These are phyloP conservation scores for Astropecten irregularis DNA, from an alignment of 53 echinoderm and acorn worm species.

Conservation along the genomic window DNA sequence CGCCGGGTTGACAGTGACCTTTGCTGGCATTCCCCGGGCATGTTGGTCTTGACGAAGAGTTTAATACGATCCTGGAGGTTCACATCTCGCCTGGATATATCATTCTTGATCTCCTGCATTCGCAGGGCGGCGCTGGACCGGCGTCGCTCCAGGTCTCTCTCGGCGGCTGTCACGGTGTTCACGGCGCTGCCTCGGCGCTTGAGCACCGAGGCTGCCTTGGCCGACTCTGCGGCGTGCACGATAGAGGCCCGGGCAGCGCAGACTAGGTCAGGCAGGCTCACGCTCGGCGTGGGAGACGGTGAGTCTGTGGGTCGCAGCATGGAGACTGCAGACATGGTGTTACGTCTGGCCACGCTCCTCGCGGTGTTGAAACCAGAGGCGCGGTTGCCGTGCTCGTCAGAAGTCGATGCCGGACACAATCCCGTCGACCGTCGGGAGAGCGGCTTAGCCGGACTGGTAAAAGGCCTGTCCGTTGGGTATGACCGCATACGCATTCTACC, in stretches of 20 bases:
- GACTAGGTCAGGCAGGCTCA: constrained; percentile 6
- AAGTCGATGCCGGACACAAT: background rate
- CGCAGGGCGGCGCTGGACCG: constrained; percentile 41
- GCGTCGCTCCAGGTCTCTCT: constrained; percentile 31
- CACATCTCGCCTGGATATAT: background rate
- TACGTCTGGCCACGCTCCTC: background rate
- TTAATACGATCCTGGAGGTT: constrained; percentile 13
- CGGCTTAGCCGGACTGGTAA: background rate
- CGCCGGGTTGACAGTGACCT: background rate
- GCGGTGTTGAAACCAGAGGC: background rate
- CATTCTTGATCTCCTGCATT: constrained; percentile 15
- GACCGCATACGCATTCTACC: background rate
- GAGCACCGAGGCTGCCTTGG: constrained; percentile 21
- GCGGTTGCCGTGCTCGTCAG: background rate
- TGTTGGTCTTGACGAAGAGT: constrained; percentile 15
- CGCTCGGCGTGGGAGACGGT: background rate
- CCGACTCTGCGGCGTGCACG: constrained; percentile 31
- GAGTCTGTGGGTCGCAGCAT: background rate
- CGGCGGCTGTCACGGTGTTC: constrained; percentile 19
- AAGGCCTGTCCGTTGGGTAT: background rate
- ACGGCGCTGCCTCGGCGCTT: constrained; percentile 16
- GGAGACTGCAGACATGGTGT: background rate
- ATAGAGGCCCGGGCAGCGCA: constrained; percentile 19
- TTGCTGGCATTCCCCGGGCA: constrained; percentile 19
- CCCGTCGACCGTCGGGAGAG: background rate